Percentiles rank a stretch among this genome's conserved stretches.
Conservation (phyloP, 1,140 invertebrate species). For the Drosophila obscura region DNA sequence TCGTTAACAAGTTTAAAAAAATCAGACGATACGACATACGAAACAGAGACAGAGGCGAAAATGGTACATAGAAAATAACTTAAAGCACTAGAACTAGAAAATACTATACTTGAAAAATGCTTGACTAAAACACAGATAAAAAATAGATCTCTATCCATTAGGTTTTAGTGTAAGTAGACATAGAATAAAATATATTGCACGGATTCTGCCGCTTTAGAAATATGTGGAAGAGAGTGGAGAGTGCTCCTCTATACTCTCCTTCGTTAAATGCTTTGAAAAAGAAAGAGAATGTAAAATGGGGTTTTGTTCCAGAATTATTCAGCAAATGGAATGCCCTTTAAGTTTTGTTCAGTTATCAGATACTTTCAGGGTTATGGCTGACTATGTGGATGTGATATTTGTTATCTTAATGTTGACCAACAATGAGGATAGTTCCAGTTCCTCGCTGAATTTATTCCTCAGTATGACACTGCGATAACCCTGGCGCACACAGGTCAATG, state of each 20-base stretch:
- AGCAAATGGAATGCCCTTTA: no score
- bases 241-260: no score
- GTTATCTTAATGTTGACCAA: constrained; percentile 89
- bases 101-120: no score
- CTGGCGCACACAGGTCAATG: constrained; percentile 89
- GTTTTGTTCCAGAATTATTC: no score
- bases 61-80: no score
- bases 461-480: constrained; percentile 96
- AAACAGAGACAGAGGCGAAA: neutral
- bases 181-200: constrained; percentile 8
- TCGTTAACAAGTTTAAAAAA: no score
- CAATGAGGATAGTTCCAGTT: constrained; percentile 95
- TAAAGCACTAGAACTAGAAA: no score
- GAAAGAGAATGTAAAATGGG: no score
- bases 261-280: no score
- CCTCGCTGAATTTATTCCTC: constrained; percentile 96
- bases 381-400: constrained; percentile 28
- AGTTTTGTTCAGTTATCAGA: neutral
- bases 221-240: no score
- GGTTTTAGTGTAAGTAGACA: neutral
- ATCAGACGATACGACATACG: neutral
- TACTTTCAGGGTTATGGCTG: neutral
- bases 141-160: neutral
- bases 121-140: no score
- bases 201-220: no score